Evolutionary conservation across 64 coral and sea anemone species (phyloP).

Genomic region (Montipora foliosa): DNA sequence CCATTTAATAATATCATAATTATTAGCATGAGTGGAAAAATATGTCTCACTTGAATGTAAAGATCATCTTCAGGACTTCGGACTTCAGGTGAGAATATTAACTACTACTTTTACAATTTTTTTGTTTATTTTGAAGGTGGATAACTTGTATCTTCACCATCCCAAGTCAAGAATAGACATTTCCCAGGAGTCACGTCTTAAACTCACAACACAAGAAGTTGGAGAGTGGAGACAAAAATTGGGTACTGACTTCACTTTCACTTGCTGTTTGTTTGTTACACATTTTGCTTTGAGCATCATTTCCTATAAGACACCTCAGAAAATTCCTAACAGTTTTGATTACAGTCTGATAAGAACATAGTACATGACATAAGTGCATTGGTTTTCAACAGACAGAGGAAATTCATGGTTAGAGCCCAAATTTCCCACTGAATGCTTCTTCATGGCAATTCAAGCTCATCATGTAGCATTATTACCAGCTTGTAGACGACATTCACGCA

Average conservation of each 20-base stretch:
- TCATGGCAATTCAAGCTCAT: constrained; percentile 92
- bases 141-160: constrained; percentile 87
- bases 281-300: not conserved
- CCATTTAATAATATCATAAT: too few relatives aligned
- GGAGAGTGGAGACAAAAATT: constrained; percentile 80
- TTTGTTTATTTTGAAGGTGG: constrained; percentile 61
- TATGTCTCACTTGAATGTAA: too few relatives aligned
- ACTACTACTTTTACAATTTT: not conserved
- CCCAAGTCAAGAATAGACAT: constrained; percentile 88
- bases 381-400: constrained; percentile 53
- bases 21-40: too few relatives aligned
- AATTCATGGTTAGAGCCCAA: constrained; percentile 86
- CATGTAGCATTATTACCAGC: constrained; percentile 89
- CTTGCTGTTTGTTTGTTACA: not conserved
- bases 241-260: constrained; percentile 23
- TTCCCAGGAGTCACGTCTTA: constrained; percentile 87
- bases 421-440: constrained; percentile 98
- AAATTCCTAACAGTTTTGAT: too few relatives aligned
- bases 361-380: too few relatives aligned
- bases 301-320: too few relatives aligned
- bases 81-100: not conserved
- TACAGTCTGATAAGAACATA: too few relatives aligned
- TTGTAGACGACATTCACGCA: constrained; percentile 77
- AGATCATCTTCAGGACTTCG: too few relatives aligned
- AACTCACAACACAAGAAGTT: constrained; percentile 84